These are phyloP conservation scores for Tragelaphus buxtoni DNA, from an alignment of 2,113 vertebrate species.

Conservation along the genomic window DNA sequence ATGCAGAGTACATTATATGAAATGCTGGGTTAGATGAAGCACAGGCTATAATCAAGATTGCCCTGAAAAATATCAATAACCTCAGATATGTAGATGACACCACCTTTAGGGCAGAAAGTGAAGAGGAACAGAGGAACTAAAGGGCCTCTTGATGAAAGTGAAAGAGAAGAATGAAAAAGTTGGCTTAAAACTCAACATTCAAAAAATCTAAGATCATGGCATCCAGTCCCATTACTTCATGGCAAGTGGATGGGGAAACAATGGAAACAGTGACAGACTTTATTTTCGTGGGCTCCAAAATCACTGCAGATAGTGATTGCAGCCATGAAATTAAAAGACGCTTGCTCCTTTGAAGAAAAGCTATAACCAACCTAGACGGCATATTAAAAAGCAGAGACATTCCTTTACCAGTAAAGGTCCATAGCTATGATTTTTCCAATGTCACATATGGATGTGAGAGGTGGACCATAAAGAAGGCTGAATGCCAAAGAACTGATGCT, in stretches of 20 bases:
- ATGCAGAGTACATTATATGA: fast-evolving
- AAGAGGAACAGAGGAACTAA: background rate
- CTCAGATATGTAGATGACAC: background rate
- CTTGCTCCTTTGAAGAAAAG: background rate
- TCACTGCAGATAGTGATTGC: background rate
- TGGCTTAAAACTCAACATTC: background rate
- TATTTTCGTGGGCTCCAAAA: background rate
- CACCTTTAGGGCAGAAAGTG: background rate
- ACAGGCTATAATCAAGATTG: background rate
- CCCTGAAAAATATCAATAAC: fast-evolving
- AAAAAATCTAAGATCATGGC: background rate
- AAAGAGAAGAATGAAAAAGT: background rate
- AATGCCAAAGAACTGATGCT: background rate
- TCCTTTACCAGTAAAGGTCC: background rate
- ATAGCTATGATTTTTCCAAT: background rate
- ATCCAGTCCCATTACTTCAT: background rate
- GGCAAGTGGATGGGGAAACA: background rate
- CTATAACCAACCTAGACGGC: background rate
- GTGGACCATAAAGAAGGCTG: background rate
- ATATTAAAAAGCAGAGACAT: background rate
- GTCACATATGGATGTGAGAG: background rate
- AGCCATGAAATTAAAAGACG: background rate
- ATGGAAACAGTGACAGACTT: background rate
- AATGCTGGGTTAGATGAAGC: background rate
- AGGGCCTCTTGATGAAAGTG: background rate